Evolutionary conservation across 2,113 vertebrate genomes (phyloP).

Genomic region (Dipodomys spectabilis): DNA sequence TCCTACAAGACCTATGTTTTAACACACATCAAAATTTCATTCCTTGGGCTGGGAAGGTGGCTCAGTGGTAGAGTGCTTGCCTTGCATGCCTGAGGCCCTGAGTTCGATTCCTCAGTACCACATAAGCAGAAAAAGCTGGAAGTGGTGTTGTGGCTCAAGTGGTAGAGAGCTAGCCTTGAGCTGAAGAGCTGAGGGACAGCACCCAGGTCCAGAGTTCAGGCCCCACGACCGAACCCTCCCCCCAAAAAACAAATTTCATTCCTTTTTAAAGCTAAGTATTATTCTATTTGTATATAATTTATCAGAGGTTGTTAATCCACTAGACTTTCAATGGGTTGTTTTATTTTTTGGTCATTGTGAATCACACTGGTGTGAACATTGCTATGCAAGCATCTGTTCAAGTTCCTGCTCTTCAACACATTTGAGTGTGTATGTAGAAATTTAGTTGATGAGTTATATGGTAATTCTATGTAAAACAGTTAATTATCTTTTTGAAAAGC

Average conservation of each 20-base stretch:
- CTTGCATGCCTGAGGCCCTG: too few relatives aligned
- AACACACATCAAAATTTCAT: background rate
- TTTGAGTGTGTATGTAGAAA: background rate
- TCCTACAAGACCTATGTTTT: background rate
- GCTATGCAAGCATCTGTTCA: background rate
- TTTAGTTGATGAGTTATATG: background rate
- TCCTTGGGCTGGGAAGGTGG: background rate
- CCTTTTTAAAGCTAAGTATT: background rate
- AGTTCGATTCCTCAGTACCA: too few relatives aligned
- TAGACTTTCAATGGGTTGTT: background rate
- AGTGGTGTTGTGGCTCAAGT: too few relatives aligned
- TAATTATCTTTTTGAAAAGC: slow-evolving; percentile 37
- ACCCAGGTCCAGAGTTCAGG: too few relatives aligned
- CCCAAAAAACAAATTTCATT: background rate
- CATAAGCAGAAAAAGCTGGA: too few relatives aligned
- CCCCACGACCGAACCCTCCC: too few relatives aligned
- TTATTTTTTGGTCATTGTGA: background rate
- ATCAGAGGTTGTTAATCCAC: background rate
- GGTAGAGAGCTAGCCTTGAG: too few relatives aligned
- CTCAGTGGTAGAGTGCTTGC: too few relatives aligned
- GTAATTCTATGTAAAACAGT: slow-evolving; percentile 28
- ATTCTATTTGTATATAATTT: background rate
- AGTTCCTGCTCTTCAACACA: background rate
- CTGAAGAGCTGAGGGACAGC: too few relatives aligned
- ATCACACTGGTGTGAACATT: background rate